Evolutionary conservation across 2,888 invertebrate genomes (phyloP), one percentile per base, ranked within the genome.

Genomic region (Phymatocera aterrima): DNA sequence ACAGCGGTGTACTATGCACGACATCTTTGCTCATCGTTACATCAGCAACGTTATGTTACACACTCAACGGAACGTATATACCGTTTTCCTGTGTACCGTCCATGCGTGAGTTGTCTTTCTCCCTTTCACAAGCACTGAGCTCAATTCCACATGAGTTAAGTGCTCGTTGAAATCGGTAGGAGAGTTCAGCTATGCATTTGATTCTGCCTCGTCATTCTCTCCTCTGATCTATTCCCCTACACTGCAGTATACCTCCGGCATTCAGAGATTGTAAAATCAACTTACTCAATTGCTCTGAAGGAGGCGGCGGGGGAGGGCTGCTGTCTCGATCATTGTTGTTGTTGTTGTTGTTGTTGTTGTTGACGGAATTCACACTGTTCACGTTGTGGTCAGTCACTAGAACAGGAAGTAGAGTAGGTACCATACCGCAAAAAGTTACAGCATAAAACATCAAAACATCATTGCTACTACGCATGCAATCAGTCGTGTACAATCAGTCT

Each of bases 391-490:
- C 89, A 78, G 88, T 81, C 78, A 87, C 90, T 90, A 87, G 86
- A 90, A 89, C 87, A 89, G 87, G 87, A 87, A 88, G 88, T 88
- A 88, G 86, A 84, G n/a, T n/a, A n/a, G n/a, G n/a, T n/a, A n/a
- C 83, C 85, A 83, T 87, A 87, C 85, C 86, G 85, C 86, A 85
- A 85, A 84, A 83, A 82, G 83, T 87, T 88, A 83, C 83, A 87
- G 81, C 85, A 87, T 82, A 83, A 81, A 86, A 87, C 65, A 81
- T 84, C 82, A 84, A 84, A 80, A 82, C 80, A 74, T 57, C 28
- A 57, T 81, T 81, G 82, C 85, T 82, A 86, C 84, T 86, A 81
- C 78, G 78, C 81, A 74, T 82, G 80, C 79, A 40, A 60, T n/a
- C 74, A 79, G 84, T 85, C 82, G 65, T 65, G 72, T 83, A 84